A percentile compares a stretch with the other conserved stretches of the same genome.
phyloP scores from a whole-genome alignment of 2,888 invertebrate species.

The Synergus gifuensis region DNA sequence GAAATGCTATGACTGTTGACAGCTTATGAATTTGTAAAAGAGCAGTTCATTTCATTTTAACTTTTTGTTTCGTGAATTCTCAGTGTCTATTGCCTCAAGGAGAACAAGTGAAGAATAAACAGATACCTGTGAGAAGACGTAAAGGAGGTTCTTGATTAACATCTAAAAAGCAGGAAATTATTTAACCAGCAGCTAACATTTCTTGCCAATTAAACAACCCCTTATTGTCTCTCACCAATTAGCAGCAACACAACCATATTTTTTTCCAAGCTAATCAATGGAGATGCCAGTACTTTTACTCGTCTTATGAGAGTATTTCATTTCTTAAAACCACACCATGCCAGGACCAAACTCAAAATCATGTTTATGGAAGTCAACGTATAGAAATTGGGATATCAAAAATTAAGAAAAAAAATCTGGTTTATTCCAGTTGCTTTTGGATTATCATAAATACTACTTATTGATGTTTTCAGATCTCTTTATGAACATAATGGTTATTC shows the following conservation, averaged over 20 bases:
- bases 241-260: conserved; percentile 50
- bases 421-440: background rate
- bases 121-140: conserved; percentile 34
- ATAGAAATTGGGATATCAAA: background rate
- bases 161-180: conserved; percentile 38
- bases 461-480: background rate
- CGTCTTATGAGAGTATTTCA: conserved; percentile 35
- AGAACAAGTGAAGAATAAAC: conserved; percentile 43
- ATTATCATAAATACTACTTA: background rate
- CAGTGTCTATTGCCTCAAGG: conserved; percentile 16
- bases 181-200: conserved; percentile 39
- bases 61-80: background rate
- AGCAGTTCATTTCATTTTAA: background rate
- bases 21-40: conserved; percentile 5
- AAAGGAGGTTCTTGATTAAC: conserved; percentile 47
- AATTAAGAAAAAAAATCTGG: background rate
- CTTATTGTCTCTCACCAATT: conserved; percentile 45
- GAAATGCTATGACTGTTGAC: background rate
- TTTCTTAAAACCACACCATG: conserved; percentile 59
- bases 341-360: conserved; percentile 53
- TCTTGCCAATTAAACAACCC: conserved; percentile 45
- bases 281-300: background rate
- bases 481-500: background rate
- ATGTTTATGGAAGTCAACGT: conserved; percentile 4
- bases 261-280: conserved; percentile 3